Evolutionary conservation across 2,888 invertebrate genomes (phyloP).

Genomic region (Cosmia pyralina): DNA sequence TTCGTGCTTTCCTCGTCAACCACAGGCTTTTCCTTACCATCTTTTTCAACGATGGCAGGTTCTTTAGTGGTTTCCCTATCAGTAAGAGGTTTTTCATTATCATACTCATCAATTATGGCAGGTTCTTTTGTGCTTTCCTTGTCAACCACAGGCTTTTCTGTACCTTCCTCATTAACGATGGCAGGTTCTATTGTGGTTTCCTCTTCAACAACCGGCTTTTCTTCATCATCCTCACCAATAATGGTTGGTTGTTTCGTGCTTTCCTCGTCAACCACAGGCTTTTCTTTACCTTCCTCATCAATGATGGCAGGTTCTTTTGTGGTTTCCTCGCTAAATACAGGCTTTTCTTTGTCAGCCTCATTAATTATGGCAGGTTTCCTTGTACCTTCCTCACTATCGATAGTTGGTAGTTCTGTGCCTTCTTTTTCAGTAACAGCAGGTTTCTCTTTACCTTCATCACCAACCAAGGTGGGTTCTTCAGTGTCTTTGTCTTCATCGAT

Average conservation of each 20-base stretch:
- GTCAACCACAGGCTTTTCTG: background rate
- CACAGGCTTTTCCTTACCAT: background rate
- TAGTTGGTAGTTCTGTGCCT: conserved; percentile 12
- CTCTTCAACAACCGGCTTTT: background rate
- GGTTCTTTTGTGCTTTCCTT: conserved; percentile 21
- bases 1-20: conserved; percentile 14
- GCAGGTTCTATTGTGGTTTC: background rate
- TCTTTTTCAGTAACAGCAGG: conserved; percentile 13
- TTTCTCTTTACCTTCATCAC: conserved; percentile 34
- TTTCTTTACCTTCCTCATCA: conserved; percentile 7
- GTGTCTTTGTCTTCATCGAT: background rate
- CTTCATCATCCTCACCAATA: background rate
- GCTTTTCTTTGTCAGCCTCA: conserved; percentile 11
- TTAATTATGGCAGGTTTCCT: conserved; percentile 1
- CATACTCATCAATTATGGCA: background rate
- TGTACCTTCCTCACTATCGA: conserved; percentile 3
- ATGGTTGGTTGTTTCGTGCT: background rate
- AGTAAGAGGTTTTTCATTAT: background rate
- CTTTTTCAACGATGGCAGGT: background rate
- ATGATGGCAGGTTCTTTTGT: background rate
- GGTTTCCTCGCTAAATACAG: background rate
- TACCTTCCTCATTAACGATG: background rate
- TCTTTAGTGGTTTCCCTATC: background rate
- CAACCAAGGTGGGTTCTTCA: conserved; percentile 21
- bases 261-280: background rate